Percentiles rank a stretch among this genome's conserved stretches.
Evolutionary conservation across 2,888 invertebrate species (phyloP).

Genomic region (Lasius fuliginosus): DNA sequence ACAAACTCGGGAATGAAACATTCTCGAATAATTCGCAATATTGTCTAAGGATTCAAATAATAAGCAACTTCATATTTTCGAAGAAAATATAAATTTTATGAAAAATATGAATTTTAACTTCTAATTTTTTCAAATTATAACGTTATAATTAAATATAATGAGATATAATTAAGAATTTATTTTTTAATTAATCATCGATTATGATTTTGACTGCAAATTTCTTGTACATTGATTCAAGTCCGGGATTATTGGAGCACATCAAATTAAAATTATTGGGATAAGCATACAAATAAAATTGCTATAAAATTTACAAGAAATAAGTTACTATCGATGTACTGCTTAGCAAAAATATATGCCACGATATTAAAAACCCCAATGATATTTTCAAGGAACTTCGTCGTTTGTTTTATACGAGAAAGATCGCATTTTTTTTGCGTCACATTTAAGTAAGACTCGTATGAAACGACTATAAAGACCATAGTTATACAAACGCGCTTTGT

Average conservation of each 20-base stretch:
- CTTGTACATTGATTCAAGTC: not conserved
- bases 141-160: not conserved
- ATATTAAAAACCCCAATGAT: constrained; percentile 35
- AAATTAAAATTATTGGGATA: constrained; percentile 21
- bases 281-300: constrained; percentile 50
- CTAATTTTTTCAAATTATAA: not conserved
- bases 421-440: constrained; percentile 2
- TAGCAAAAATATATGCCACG: constrained; percentile 40
- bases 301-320: constrained; percentile 63
- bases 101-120: constrained; percentile 7
- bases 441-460: constrained; percentile 22
- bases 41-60: not conserved
- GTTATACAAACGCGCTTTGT: constrained; percentile 6
- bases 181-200: constrained; percentile 15
- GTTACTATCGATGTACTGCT: constrained; percentile 61
- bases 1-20: not conserved
- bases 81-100: constrained; percentile 28
- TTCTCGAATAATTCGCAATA: constrained; percentile 2
- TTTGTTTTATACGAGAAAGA: constrained; percentile 29
- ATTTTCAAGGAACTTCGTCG: constrained; percentile 52
- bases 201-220: constrained; percentile 24
- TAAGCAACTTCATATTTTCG: constrained; percentile 2
- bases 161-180: not conserved
- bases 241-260: not conserved
- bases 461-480: constrained; percentile 15